A percentile compares a stretch with the other conserved stretches of the same genome.
These are phyloP conservation scores for Probaryconus sp. DNA, from an alignment of 1,140 invertebrate genomes.

Conservation along the genomic window DNA sequence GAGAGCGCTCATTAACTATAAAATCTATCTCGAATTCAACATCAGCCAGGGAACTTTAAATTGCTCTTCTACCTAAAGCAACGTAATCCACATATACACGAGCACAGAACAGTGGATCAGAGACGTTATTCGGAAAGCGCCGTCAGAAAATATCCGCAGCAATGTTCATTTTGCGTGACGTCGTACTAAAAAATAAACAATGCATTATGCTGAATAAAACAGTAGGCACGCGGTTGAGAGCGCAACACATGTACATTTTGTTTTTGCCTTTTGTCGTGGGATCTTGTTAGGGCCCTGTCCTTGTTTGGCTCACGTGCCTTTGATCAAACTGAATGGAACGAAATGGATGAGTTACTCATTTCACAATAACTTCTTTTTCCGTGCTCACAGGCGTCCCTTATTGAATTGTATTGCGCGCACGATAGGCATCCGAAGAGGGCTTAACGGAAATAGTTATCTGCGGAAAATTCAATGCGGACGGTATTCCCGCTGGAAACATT, in stretches of 20 bases:
- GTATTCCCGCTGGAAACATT: slow-evolving; percentile 53
- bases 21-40: too few relatives aligned
- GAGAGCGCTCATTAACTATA: too few relatives aligned
- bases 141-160: too few relatives aligned
- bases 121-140: too few relatives aligned
- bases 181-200: slow-evolving; percentile 22
- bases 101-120: too few relatives aligned
- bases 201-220: slow-evolving; percentile 31
- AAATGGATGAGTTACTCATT: slow-evolving; percentile 48
- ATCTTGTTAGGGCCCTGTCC: slow-evolving; percentile 29
- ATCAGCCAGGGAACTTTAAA: too few relatives aligned
- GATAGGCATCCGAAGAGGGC: slow-evolving; percentile 48
- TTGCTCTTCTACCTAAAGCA: too few relatives aligned
- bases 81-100: too few relatives aligned
- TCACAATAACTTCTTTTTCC: slow-evolving; percentile 46
- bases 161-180: too few relatives aligned
- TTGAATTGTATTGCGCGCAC: slow-evolving; percentile 53
- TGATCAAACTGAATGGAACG: slow-evolving; percentile 15
- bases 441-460: slow-evolving; percentile 61
- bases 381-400: slow-evolving; percentile 25
- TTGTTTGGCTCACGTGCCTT: slow-evolving; percentile 31
- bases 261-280: background rate
- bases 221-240: background rate
- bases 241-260: slow-evolving; percentile 6
- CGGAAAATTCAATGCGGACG: slow-evolving; percentile 54